Evolutionary conservation across 2,797 vertebrate species (phyloP).

Genomic region (Fundulus diaphanus): DNA sequence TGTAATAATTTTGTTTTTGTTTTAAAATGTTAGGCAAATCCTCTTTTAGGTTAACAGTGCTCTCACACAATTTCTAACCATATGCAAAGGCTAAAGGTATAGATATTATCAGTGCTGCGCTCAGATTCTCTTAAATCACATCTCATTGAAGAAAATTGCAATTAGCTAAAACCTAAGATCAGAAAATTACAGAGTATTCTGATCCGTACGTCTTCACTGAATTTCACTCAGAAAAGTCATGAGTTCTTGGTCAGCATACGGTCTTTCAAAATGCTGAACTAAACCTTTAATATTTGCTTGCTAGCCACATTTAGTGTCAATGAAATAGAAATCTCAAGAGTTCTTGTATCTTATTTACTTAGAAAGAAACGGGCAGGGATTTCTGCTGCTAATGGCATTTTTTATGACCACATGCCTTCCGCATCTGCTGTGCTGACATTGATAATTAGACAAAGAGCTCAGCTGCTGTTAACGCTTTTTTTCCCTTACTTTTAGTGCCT

Average conservation of each 20-base stretch:
- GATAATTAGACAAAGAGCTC: neutral
- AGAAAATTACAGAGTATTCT: too few relatives aligned
- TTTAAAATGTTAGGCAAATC: too few relatives aligned
- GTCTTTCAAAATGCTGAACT: neutral
- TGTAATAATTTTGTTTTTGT: too few relatives aligned
- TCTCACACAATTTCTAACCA: too few relatives aligned
- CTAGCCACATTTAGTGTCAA: neutral
- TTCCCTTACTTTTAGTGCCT: neutral
- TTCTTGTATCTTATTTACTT: neutral
- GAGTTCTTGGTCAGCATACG: too few relatives aligned
- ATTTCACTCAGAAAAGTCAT: too few relatives aligned
- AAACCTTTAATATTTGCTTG: too few relatives aligned
- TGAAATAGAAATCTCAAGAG: neutral
- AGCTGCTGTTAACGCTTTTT: neutral
- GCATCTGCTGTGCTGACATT: neutral
- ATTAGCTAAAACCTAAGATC: neutral
- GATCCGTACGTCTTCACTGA: too few relatives aligned
- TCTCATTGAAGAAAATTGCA: neutral
- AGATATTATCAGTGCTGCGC: neutral
- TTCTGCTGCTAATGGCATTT: neutral
- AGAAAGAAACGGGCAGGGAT: neutral
- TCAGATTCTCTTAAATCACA: neutral
- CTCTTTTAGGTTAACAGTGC: too few relatives aligned
- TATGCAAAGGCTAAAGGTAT: too few relatives aligned
- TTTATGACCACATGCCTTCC: neutral